Evolutionary conservation across 1,140 invertebrate genomes (phyloP).

Genomic region (Arion vulgaris): DNA sequence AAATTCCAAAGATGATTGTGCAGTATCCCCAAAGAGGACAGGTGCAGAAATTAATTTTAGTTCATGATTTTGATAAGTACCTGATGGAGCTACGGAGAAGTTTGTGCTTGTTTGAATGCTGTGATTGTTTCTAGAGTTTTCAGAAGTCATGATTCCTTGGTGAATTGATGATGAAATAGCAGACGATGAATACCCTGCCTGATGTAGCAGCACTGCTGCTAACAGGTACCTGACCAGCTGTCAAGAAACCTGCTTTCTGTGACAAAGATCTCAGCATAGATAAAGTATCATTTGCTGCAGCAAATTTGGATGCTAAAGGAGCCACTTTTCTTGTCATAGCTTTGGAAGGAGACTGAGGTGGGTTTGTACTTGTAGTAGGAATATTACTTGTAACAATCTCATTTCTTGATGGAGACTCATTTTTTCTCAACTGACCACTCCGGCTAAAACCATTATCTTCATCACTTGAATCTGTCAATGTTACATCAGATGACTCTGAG

Average conservation of each 20-base stretch:
- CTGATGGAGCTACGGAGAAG: not conserved
- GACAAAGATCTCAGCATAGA: slow-evolving; percentile 29
- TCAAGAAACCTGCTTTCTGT: slow-evolving; percentile 7
- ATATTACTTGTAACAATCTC: not conserved
- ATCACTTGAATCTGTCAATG: slow-evolving; percentile 30
- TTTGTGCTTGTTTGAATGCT: not conserved
- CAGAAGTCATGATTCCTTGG: not conserved
- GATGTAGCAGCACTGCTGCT: not conserved
- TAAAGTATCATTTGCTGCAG: slow-evolving; percentile 27
- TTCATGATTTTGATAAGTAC: not conserved
- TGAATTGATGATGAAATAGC: not conserved
- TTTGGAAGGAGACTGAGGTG: slow-evolving; percentile 22
- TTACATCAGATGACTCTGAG: slow-evolving; percentile 15
- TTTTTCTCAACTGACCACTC: slow-evolving; percentile 31
- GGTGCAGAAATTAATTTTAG: not conserved
- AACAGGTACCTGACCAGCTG: not conserved
- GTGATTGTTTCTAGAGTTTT: not conserved
- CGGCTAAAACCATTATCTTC: not conserved
- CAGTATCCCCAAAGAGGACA: not conserved
- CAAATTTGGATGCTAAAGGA: slow-evolving; percentile 19
- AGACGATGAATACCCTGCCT: not conserved
- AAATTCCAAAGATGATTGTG: not conserved
- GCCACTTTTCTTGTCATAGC: slow-evolving; percentile 38
- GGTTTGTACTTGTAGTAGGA: not conserved
- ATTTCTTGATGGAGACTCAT: not conserved